These are phyloP conservation scores for Ooceraea biroi DNA, from an alignment of 1,140 invertebrate species.

Conservation along the genomic window DNA sequence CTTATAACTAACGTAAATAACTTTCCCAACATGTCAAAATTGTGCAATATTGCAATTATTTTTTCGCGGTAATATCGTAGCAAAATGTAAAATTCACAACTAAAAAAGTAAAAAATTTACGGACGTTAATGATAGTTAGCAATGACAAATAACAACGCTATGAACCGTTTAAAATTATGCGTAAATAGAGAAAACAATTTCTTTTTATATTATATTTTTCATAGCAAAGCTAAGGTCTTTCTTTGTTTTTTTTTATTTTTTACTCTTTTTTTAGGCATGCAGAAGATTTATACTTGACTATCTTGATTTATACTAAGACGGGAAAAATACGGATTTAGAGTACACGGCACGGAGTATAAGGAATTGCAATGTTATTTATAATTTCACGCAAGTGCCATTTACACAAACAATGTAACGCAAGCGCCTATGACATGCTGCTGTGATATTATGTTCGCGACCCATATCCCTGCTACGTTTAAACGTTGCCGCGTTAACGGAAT, in stretches of 20 bases:
- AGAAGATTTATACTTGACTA: too few relatives aligned
- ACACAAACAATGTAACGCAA: conserved; percentile 41
- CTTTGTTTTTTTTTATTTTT: neutral
- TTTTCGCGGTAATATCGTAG: neutral
- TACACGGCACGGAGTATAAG: neutral
- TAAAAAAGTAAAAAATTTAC: neutral
- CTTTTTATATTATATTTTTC: neutral
- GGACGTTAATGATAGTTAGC: neutral
- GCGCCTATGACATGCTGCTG: conserved; percentile 12
- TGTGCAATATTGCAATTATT: neutral
- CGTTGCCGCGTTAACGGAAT: conserved; percentile 57
- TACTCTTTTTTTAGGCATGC: neutral
- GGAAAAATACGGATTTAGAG: conserved; percentile 1
- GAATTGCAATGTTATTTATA: conserved; percentile 24
- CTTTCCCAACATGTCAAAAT: neutral
- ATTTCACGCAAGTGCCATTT: conserved; percentile 30
- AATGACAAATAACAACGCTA: too few relatives aligned
- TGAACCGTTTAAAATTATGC: conserved; percentile 1
- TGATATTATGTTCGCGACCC: conserved; percentile 52
- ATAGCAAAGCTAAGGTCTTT: neutral
- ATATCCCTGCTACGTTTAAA: conserved; percentile 40
- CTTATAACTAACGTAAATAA: neutral
- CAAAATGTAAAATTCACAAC: neutral
- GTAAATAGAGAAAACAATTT: too few relatives aligned
- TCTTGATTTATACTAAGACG: neutral